Evolutionary conservation across 1,140 invertebrate genomes (phyloP).

Genomic region (Neotoxoptera formosana): DNA sequence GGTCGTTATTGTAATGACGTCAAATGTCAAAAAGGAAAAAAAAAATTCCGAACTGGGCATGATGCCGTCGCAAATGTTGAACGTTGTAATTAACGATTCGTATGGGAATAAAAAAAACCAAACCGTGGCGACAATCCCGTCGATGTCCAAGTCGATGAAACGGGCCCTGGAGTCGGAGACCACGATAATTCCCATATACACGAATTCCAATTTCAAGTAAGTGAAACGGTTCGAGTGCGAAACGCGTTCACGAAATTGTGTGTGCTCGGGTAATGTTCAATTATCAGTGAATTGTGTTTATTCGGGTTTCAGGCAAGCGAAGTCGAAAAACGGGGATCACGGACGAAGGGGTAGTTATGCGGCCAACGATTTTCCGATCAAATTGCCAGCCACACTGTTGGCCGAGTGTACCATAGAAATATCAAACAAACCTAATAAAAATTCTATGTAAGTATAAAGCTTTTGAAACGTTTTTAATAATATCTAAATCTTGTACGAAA

Average conservation of each 20-base stretch:
- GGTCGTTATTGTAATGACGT: slow-evolving; percentile 25
- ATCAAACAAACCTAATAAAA: slow-evolving; percentile 42
- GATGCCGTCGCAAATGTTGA: slow-evolving; percentile 59
- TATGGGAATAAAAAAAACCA: neutral
- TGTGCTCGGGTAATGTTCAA: neutral
- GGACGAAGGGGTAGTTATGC: no score
- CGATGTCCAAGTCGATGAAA: slow-evolving; percentile 32
- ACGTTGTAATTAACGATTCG: slow-evolving; percentile 55
- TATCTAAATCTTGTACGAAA: neutral
- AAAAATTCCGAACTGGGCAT: slow-evolving; percentile 36
- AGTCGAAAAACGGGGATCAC: neutral
- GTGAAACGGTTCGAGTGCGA: neutral
- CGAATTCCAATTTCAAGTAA: slow-evolving; percentile 44
- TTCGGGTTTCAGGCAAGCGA: slow-evolving; percentile 15
- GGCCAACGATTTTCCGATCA: slow-evolving; percentile 57
- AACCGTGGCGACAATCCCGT: neutral
- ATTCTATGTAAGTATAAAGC: slow-evolving; percentile 15
- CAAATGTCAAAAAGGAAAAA: slow-evolving; percentile 3
- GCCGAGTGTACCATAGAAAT: slow-evolving; percentile 60
- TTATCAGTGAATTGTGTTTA: slow-evolving; percentile 6
- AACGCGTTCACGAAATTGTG: no score
- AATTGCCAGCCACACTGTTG: slow-evolving; percentile 56
- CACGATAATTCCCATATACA: slow-evolving; percentile 35
- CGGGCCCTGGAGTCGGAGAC: slow-evolving; percentile 31
- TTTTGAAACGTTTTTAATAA: neutral